Evolutionary conservation across 2,888 invertebrate species (phyloP).

Genomic region (Tinea trinotella): DNA sequence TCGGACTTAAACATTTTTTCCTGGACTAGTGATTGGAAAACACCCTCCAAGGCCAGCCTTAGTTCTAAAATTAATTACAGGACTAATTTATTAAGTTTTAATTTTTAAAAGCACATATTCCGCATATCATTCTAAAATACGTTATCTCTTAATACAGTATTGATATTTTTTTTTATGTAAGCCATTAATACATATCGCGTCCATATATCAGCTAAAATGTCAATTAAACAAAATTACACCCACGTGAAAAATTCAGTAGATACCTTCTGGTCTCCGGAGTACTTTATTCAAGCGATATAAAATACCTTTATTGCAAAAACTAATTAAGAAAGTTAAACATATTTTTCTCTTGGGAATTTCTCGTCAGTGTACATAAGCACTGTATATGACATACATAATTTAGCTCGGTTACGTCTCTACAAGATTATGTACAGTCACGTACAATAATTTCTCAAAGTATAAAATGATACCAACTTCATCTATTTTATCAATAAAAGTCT

Average conservation of each 20-base stretch:
- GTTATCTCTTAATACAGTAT: too few relatives aligned
- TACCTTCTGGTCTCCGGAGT: not conserved
- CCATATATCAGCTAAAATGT: not conserved
- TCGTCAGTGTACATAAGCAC: not conserved
- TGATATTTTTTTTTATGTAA: not conserved
- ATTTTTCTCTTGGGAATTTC: slow-evolving; percentile 11
- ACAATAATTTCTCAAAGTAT: not conserved
- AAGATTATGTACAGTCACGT: slow-evolving; percentile 9
- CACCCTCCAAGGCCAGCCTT: too few relatives aligned
- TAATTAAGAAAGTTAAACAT: slow-evolving; percentile 15
- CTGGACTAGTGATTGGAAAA: too few relatives aligned
- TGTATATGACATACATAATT: slow-evolving; percentile 2
- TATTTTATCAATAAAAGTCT: too few relatives aligned
- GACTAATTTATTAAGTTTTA: too few relatives aligned
- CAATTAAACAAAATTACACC: slow-evolving; percentile 1
- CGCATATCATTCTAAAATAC: too few relatives aligned
- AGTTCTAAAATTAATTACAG: too few relatives aligned
- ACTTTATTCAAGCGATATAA: not conserved
- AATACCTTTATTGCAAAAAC: slow-evolving; percentile 15
- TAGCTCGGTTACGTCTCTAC: not conserved
- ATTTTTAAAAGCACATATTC: too few relatives aligned
- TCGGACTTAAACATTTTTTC: too few relatives aligned
- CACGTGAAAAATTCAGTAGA: slow-evolving; percentile 2
- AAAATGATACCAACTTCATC: too few relatives aligned
- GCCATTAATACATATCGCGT: not conserved